Evolutionary conservation across 2,797 vertebrate species (phyloP).

Genomic region (Enteromius paludinosus): DNA sequence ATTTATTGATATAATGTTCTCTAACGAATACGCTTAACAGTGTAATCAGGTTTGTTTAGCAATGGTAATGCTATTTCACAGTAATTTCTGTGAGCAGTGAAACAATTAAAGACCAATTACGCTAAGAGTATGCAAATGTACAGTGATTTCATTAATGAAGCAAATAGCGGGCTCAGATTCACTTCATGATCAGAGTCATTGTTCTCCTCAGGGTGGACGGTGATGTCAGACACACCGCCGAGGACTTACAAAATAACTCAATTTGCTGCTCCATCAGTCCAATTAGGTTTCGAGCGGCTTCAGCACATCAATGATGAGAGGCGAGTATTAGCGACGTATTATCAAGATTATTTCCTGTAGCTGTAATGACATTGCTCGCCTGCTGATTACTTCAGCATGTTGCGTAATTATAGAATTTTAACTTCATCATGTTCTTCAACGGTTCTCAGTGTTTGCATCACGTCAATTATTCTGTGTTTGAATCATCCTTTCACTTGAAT

Average conservation of each 20-base stretch:
- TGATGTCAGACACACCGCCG: background rate
- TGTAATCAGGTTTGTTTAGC: background rate
- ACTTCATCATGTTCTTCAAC: background rate
- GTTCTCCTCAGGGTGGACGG: background rate
- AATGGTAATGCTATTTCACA: background rate
- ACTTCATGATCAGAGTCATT: background rate
- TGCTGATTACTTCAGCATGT: background rate
- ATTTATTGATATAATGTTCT: background rate
- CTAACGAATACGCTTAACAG: background rate
- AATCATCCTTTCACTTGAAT: background rate
- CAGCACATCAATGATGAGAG: background rate
- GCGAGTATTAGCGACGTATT: background rate
- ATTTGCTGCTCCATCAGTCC: conserved; percentile 34
- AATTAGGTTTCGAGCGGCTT: background rate
- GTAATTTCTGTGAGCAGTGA: background rate
- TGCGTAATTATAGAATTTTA: background rate
- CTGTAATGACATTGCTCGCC: background rate
- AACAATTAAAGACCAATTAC: conserved; percentile 11
- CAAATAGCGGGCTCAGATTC: background rate
- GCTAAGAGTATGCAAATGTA: background rate
- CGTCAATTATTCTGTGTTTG: background rate
- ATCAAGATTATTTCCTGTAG: conserved; percentile 1
- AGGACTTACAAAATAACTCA: background rate
- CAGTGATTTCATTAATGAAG: background rate
- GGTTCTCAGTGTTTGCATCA: background rate